phyloP scores from a whole-genome alignment of 2,113 vertebrate species.

The Melanotaenia duboulayi region DNA sequence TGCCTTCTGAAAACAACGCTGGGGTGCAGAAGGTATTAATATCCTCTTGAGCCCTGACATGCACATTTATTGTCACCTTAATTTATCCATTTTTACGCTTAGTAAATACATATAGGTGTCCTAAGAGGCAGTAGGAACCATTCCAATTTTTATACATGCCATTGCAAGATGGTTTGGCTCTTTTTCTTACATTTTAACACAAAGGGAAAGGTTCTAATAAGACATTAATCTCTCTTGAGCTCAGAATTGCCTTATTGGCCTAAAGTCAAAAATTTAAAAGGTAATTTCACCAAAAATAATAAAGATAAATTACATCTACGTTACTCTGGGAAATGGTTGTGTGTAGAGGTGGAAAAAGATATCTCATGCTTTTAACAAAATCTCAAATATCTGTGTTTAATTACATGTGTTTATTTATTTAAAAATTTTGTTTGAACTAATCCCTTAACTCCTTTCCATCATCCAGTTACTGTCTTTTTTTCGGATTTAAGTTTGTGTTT shows the following conservation, averaged over 20 bases:
- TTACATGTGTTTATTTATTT: too few relatives aligned
- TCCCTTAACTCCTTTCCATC: background rate
- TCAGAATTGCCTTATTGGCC: background rate
- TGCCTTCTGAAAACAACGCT: conserved; percentile 59
- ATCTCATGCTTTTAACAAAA: too few relatives aligned
- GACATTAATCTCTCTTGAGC: background rate
- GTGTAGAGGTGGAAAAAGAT: too few relatives aligned
- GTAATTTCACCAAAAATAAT: background rate
- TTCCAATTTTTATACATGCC: conserved; percentile 13
- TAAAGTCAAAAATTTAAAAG: background rate
- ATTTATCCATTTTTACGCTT: conserved; percentile 55
- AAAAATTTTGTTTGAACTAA: too few relatives aligned
- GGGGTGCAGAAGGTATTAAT: conserved; percentile 56
- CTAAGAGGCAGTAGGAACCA: conserved; percentile 34
- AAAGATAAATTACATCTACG: too few relatives aligned
- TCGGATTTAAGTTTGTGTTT: background rate
- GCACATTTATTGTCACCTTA: conserved; percentile 54
- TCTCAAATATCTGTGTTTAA: too few relatives aligned
- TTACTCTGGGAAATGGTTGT: too few relatives aligned
- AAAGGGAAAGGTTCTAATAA: background rate
- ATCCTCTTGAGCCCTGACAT: conserved; percentile 56
- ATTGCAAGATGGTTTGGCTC: background rate
- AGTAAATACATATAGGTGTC: conserved; percentile 43
- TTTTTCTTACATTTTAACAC: conserved; percentile 6
- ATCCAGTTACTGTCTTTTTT: background rate